Evolutionary conservation across 2,797 vertebrate species (phyloP).

Genomic region (Vultur gryphus): DNA sequence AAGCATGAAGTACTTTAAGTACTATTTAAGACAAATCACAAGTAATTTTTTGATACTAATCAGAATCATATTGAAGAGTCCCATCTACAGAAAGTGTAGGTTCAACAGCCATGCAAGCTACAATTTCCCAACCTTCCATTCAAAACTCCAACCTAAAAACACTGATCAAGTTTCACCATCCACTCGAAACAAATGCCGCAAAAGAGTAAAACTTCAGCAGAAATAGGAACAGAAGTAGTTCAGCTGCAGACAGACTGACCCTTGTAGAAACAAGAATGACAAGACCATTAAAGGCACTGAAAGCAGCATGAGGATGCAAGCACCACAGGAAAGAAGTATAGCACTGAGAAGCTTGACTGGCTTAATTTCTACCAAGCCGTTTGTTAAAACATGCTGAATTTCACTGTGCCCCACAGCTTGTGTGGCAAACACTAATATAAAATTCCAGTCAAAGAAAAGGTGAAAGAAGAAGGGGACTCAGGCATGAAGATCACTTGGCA

Average conservation of each 20-base stretch:
- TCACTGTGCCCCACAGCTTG: background rate
- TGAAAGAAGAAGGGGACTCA: background rate
- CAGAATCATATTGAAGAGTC: background rate
- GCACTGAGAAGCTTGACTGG: background rate
- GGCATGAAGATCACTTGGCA: background rate
- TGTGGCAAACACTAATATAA: background rate
- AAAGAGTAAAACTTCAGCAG: background rate
- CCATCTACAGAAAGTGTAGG: background rate
- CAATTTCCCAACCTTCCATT: background rate
- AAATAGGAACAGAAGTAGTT: background rate
- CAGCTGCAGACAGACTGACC: background rate
- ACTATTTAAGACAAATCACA: background rate
- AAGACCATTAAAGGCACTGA: background rate
- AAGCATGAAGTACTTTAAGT: background rate
- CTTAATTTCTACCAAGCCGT: background rate
- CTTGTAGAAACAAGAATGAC: background rate
- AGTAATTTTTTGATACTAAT: background rate
- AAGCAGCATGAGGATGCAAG: background rate
- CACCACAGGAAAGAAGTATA: background rate
- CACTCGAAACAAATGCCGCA: background rate
- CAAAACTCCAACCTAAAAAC: background rate
- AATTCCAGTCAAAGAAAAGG: background rate
- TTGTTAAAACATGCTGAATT: background rate
- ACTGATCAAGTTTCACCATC: background rate
- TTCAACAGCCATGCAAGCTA: background rate